A percentile compares a stretch with the other conserved stretches of the same genome.
These are phyloP conservation scores for Liasis olivaceus DNA, from an alignment of 2,797 vertebrate genomes.

Conservation along the genomic window DNA sequence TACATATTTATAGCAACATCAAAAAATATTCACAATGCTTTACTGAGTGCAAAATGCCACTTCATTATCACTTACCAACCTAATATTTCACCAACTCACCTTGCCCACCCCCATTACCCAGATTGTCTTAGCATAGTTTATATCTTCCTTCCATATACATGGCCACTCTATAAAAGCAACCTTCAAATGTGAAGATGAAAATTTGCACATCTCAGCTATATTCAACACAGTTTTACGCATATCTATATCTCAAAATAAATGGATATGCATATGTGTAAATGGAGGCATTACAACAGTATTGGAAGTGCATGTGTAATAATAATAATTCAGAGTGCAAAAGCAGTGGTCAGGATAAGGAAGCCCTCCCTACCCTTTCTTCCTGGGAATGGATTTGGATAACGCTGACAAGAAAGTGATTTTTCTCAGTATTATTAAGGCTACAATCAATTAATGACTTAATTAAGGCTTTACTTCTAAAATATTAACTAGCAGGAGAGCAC, in stretches of 20 bases:
- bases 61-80: slow-evolving; percentile 53
- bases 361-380: background rate
- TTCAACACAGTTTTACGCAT: slow-evolving; percentile 56
- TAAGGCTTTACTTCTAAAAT: slow-evolving; percentile 55
- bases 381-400: slow-evolving; percentile 16
- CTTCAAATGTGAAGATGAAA: slow-evolving; percentile 37
- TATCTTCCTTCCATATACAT: slow-evolving; percentile 59
- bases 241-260: slow-evolving; percentile 29
- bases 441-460: slow-evolving; percentile 34
- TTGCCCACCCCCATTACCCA: slow-evolving; percentile 54
- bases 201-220: slow-evolving; percentile 49
- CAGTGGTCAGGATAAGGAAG: background rate
- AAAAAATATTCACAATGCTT: slow-evolving; percentile 73
- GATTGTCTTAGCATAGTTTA: slow-evolving; percentile 77
- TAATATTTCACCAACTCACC: slow-evolving; percentile 47
- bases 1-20: slow-evolving; percentile 71
- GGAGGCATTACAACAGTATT: background rate
- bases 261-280: slow-evolving; percentile 15
- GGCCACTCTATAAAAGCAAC: slow-evolving; percentile 38
- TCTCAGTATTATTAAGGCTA: slow-evolving; percentile 55
- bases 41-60: slow-evolving; percentile 63
- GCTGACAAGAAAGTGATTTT: slow-evolving; percentile 40
- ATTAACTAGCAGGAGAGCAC: slow-evolving; percentile 43
- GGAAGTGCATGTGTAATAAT: slow-evolving; percentile 30
- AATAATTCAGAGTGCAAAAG: slow-evolving; percentile 29